phyloP scores from a whole-genome alignment of 2,113 vertebrate genomes.

The Nothocercus julius region DNA sequence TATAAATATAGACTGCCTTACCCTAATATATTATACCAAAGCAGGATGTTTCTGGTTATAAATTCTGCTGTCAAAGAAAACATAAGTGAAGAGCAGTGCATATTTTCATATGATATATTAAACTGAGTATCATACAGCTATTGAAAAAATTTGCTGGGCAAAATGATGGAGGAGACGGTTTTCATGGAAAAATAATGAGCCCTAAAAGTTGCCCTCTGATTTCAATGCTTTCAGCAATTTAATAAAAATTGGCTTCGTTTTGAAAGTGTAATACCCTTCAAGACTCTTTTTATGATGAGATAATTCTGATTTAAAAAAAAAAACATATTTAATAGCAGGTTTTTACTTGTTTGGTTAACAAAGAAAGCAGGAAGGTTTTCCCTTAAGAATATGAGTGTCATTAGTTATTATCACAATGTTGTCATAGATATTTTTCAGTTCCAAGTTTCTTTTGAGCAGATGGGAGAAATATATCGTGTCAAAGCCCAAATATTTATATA shows the following conservation, averaged over 20 bases:
- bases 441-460: slow-evolving; percentile 50
- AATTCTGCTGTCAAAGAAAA: not conserved
- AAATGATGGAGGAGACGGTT: not conserved
- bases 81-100: not conserved
- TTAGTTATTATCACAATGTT: slow-evolving; percentile 36
- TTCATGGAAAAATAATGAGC: not conserved
- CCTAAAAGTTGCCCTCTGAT: not conserved
- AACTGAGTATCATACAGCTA: not conserved
- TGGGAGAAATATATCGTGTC: slow-evolving; percentile 11
- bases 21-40: not conserved
- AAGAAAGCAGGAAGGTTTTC: not conserved
- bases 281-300: not conserved
- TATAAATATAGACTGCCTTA: not conserved
- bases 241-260: not conserved
- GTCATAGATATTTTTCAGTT: slow-evolving; percentile 30
- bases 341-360: slow-evolving; percentile 1
- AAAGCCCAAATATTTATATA: slow-evolving; percentile 27
- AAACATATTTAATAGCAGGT: not conserved
- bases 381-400: not conserved
- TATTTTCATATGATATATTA: not conserved
- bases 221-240: not conserved
- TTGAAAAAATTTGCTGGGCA: not conserved
- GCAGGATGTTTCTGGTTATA: not conserved
- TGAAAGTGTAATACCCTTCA: not conserved
- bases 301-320: not conserved